A percentile compares a stretch with the other conserved stretches of the same genome.
These are phyloP conservation scores for Chironomus tepperi DNA, from an alignment of 1,140 invertebrate genomes.

Conservation along the genomic window DNA sequence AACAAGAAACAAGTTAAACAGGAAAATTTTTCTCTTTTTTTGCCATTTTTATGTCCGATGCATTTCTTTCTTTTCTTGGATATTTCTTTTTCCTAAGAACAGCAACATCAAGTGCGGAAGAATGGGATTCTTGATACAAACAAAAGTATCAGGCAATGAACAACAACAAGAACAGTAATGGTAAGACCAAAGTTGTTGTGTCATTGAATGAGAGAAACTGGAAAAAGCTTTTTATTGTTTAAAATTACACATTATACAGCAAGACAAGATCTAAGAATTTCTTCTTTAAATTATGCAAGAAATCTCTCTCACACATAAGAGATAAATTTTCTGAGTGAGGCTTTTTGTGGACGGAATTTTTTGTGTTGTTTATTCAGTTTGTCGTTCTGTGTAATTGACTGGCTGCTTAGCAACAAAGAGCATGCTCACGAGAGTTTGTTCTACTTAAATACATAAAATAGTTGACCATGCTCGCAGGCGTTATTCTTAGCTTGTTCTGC, in stretches of 20 bases:
- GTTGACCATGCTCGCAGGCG: too few species aligned
- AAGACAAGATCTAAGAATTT: conserved; percentile 14
- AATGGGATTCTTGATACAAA: background rate
- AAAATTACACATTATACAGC: background rate
- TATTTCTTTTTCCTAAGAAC: background rate
- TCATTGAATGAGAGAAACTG: background rate
- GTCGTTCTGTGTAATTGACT: too few species aligned
- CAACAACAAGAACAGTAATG: too few species aligned
- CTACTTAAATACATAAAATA: too few species aligned
- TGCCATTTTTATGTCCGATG: background rate
- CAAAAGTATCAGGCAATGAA: background rate
- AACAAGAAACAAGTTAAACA: background rate
- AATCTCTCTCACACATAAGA: background rate
- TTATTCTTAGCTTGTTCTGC: too few species aligned
- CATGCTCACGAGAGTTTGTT: too few species aligned
- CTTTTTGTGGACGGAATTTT: too few species aligned
- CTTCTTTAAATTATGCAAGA: background rate
- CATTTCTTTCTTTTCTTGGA: background rate
- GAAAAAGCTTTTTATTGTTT: conserved; percentile 1
- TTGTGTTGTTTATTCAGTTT: too few species aligned
- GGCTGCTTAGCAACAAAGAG: too few species aligned
- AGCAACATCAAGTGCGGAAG: background rate
- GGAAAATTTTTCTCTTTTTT: background rate
- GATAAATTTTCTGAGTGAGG: too few species aligned
- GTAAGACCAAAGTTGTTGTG: too few species aligned